These are phyloP conservation scores for Heliothis subflexa DNA, from an alignment of 1,140 invertebrate species.

Conservation along the genomic window DNA sequence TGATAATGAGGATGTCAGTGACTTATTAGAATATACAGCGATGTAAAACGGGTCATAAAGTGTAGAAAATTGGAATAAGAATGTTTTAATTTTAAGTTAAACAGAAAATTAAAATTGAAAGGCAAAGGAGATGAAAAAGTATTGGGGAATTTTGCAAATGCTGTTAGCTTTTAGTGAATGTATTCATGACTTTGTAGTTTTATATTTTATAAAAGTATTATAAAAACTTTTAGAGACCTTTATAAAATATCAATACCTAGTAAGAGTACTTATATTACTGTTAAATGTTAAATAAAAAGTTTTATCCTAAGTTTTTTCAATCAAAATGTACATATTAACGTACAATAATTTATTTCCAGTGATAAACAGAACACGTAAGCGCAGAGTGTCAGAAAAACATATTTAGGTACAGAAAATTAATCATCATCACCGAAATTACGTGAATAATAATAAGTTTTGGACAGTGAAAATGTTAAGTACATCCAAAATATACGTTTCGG, in stretches of 20 bases:
- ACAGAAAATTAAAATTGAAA: too few species aligned
- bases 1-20: slow-evolving; percentile 31
- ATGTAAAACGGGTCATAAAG: neutral
- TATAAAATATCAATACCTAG: too few species aligned
- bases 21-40: slow-evolving; percentile 24
- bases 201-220: too few species aligned
- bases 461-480: slow-evolving; percentile 36
- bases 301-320: too few species aligned
- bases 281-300: too few species aligned
- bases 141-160: too few species aligned
- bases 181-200: too few species aligned
- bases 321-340: neutral
- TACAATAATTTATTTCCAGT: neutral
- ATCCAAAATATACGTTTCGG: slow-evolving; percentile 35
- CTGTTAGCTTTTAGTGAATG: too few species aligned
- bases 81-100: neutral
- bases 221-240: too few species aligned
- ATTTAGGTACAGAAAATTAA: slow-evolving; percentile 24
- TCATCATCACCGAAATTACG: slow-evolving; percentile 16
- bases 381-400: slow-evolving; percentile 7
- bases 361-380: neutral
- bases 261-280: too few species aligned
- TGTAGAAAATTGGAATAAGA: neutral
- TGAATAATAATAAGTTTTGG: slow-evolving; percentile 34
- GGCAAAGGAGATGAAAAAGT: too few species aligned